Evolutionary conservation across 2,797 vertebrate genomes (phyloP).

Genomic region (Atherinosoma microstoma): DNA sequence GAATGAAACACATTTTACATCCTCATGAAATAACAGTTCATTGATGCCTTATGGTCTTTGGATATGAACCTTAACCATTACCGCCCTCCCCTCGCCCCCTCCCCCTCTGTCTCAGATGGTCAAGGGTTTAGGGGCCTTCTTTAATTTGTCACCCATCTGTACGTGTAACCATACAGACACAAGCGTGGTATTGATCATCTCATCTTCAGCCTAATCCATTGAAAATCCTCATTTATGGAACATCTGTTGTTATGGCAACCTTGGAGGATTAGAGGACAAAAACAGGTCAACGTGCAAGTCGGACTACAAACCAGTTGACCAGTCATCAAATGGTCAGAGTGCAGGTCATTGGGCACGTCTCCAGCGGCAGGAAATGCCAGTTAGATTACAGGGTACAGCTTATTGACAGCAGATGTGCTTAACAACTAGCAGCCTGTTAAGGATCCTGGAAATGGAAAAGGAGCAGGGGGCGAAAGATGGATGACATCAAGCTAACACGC

Average conservation of each 20-base stretch:
- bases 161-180: neutral
- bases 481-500: slow-evolving; percentile 31
- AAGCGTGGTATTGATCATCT: slow-evolving; percentile 4
- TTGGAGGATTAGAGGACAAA: slow-evolving; percentile 32
- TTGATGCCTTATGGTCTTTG: neutral
- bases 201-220: slow-evolving; percentile 3
- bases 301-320: slow-evolving; percentile 27
- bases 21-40: neutral
- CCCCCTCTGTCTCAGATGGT: neutral
- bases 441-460: slow-evolving; percentile 59
- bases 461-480: slow-evolving; percentile 30
- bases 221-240: slow-evolving; percentile 12
- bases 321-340: slow-evolving; percentile 52
- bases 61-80: neutral
- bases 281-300: slow-evolving; percentile 20
- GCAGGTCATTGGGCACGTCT: slow-evolving; percentile 60
- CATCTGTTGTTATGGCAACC: slow-evolving; percentile 49
- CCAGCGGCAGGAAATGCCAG: slow-evolving; percentile 81
- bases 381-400: slow-evolving; percentile 75
- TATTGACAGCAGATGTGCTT: slow-evolving; percentile 86
- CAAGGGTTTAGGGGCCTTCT: slow-evolving; percentile 8
- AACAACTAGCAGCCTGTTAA: slow-evolving; percentile 70
- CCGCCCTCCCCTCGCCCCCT: neutral
- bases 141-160: slow-evolving; percentile 17
- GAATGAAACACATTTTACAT: neutral